A percentile compares a stretch with the other conserved stretches of the same genome.
phyloP scores from a whole-genome alignment of 2,888 invertebrate species.

The Eurytoma adleriae region DNA sequence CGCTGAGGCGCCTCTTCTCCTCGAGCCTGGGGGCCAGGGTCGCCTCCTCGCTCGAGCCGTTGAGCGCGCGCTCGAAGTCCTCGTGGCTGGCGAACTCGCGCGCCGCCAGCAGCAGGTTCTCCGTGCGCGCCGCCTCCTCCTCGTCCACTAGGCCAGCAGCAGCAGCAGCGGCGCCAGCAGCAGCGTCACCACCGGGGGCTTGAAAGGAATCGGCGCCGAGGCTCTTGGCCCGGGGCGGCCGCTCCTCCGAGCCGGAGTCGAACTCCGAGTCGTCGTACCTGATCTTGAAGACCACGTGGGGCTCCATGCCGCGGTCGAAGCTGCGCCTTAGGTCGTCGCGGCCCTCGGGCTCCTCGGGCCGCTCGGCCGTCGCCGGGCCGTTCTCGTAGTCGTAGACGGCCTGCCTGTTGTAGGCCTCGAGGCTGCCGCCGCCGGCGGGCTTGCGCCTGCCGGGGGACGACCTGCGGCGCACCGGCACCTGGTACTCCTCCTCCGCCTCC shows the following conservation, averaged over 20 bases:
- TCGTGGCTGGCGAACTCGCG: slow-evolving; percentile 22
- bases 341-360: slow-evolving; percentile 45
- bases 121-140: slow-evolving; percentile 44
- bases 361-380: neutral
- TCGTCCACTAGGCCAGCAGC: slow-evolving; percentile 34
- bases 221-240: slow-evolving; percentile 37
- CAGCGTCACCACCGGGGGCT: neutral
- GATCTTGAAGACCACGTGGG: slow-evolving; percentile 73
- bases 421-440: slow-evolving; percentile 54
- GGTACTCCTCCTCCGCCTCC: slow-evolving; percentile 52
- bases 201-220: slow-evolving; percentile 62
- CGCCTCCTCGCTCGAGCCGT: slow-evolving; percentile 20
- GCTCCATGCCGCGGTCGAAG: slow-evolving; percentile 68
- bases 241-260: slow-evolving; percentile 68
- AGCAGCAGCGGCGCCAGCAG: slow-evolving; percentile 45
- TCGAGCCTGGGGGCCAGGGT: slow-evolving; percentile 24
- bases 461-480: slow-evolving; percentile 32
- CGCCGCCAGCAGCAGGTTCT: slow-evolving; percentile 62
- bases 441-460: slow-evolving; percentile 30
- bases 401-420: slow-evolving; percentile 70
- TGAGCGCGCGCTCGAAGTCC: slow-evolving; percentile 13
- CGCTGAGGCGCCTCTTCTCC: slow-evolving; percentile 55
- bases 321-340: slow-evolving; percentile 54
- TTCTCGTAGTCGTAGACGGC: slow-evolving; percentile 73
- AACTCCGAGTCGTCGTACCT: slow-evolving; percentile 71